Base-by-base conservation (phyloP, 1,140 invertebrate genomes). In the Drosophila takahashii region DNA sequence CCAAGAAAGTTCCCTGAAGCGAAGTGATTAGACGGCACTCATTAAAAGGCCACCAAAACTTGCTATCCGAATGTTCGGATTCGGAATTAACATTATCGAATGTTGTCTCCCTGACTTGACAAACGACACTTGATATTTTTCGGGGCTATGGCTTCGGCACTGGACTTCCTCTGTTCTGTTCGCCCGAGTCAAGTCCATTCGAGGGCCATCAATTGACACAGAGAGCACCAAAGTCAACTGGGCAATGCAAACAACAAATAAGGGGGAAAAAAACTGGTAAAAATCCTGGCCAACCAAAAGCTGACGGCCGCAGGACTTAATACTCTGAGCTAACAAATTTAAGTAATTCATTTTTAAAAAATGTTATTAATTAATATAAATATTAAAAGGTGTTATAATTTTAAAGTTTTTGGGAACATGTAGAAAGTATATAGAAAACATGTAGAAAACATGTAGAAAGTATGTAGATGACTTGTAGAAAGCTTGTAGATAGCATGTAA, bases 171-270 rank as follows among this genome's bases (percentile, higher is more conserved):
- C 22, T 22, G 22, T 22, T 45, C 29, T 10, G 11, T 29, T 9
- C 27, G 47, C 47, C 10, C 54, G 15, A 45, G 41, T 45, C 27
- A 41, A 61, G 62, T 62, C 42, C 62, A 61, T 58, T 42, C 41
- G 54, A 58, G 54, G 41, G 57, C 13, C 42, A 65, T 62, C 72
- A 77, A 81, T 81, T 81, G 57, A 62, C 65, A 65, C 54, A 75
- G 69, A 64, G 52, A 54, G 64, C 45, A 48, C 16, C 11, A 57
- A 81, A 81, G 65, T 72, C 57, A 62, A 76, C 59, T 76, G 54
- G 59, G 11, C 48, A 57, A 39, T 48, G 41, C 36, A 44, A 69
- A 54, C 57, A 50, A 65, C 45, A 18, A 11, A 48, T 15, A 48
- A 26, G 18, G 13, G 13, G n/a, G 6, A 47, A 16, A 4, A 42